phyloP scores from a whole-genome alignment of 30 jellyfish, hydroid and myxozoan genomes.

The Cassiopea xamachana region DNA sequence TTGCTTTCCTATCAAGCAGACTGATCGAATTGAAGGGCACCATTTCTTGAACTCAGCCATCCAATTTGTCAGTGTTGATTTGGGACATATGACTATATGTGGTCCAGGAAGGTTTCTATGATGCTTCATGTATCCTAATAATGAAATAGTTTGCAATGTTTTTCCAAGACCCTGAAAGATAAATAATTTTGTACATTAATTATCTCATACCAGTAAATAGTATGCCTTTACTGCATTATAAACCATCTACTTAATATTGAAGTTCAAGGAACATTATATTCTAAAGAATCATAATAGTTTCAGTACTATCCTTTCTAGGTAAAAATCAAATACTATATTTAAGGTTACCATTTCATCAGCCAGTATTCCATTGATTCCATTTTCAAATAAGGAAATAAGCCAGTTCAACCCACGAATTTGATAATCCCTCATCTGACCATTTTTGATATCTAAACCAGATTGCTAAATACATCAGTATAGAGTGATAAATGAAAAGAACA shows the following conservation, averaged over 20 bases:
- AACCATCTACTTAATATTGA: no score
- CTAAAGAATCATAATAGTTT: not conserved
- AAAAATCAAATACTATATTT: not conserved
- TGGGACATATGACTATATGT: constrained; percentile 98
- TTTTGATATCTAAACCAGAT: constrained; percentile 67
- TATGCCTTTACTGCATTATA: no score
- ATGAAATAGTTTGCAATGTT: constrained; percentile 96
- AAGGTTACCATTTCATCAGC: constrained; percentile 99
- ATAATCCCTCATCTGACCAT: constrained; percentile 97
- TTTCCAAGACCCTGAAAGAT: constrained; percentile 96
- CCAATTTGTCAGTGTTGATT: constrained; percentile 99
- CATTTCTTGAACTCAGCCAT: constrained; percentile 93
- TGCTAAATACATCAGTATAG: not conserved
- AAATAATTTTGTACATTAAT: not conserved
- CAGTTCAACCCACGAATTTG: constrained; percentile 98
- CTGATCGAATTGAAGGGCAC: constrained; percentile 96
- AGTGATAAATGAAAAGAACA: no score
- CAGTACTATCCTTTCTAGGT: not conserved
- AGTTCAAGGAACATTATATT: no score
- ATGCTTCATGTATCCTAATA: constrained; percentile 98
- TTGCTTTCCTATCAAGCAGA: constrained; percentile 93
- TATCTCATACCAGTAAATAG: no score
- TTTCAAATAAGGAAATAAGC: constrained; percentile 96
- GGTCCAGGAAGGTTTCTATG: constrained; percentile 99
- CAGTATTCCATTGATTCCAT: constrained; percentile 98